Conservation (phyloP, 2,113 vertebrate genomes). For the Scartelaos histophorus region DNA sequence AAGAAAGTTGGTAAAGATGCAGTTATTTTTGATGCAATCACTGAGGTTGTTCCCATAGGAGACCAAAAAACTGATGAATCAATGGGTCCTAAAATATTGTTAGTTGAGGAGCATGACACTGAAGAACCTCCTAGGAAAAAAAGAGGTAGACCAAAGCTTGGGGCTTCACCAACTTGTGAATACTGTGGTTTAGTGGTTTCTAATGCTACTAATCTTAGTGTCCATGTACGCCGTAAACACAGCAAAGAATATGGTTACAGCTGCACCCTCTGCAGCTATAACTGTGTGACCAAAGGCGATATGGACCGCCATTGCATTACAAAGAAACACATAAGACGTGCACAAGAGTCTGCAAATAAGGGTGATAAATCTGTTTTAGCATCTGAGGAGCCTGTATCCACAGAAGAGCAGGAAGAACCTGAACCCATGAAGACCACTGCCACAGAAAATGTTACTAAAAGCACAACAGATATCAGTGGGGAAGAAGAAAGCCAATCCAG, state of each 20-base stretch:
- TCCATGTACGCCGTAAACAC: constrained; percentile 95
- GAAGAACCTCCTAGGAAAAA: constrained; percentile 73
- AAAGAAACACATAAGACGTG: constrained; percentile 89
- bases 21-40: constrained; percentile 1
- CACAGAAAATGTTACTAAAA: constrained; percentile 33
- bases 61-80: constrained; percentile 35
- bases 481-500: constrained; percentile 34
- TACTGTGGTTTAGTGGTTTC: constrained; percentile 94
- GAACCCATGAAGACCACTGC: background rate
- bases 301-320: constrained; percentile 98
- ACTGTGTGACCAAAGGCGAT: constrained; percentile 97
- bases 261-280: constrained; percentile 94
- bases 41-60: constrained; percentile 8
- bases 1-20: constrained; percentile 79
- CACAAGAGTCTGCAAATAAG: constrained; percentile 74
- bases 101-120: constrained; percentile 41
- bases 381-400: constrained; percentile 19
- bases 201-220: constrained; percentile 91
- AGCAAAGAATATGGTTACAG: constrained; percentile 94
- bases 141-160: constrained; percentile 84
- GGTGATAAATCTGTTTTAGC: constrained; percentile 11
- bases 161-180: constrained; percentile 82
- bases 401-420: constrained; percentile 30
- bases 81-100: constrained; percentile 17
- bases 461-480: constrained; percentile 36